Conservation (phyloP, 2,113 vertebrate species). For the Phaethon lepturus region DNA sequence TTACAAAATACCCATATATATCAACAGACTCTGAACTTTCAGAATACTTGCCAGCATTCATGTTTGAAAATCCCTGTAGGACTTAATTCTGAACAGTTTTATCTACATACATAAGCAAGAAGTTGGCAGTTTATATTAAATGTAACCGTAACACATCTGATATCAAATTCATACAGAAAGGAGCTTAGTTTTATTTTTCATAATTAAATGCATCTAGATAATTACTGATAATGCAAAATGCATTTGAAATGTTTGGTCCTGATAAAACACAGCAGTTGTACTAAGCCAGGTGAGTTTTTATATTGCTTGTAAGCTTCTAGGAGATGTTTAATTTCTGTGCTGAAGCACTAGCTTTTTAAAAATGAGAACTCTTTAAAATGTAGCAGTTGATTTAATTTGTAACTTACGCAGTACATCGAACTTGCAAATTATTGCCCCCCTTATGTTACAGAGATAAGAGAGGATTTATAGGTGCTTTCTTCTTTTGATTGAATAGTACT, state of each 20-base stretch:
- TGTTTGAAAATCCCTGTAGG: background rate
- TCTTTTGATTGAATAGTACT: background rate
- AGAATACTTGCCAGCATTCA: background rate
- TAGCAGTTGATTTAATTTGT: constrained; percentile 34
- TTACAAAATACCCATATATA: background rate
- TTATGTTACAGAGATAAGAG: background rate
- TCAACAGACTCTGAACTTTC: background rate
- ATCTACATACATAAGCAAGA: background rate
- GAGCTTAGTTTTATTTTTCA: background rate
- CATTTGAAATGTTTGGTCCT: background rate
- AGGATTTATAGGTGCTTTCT: background rate
- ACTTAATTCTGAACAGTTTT: background rate
- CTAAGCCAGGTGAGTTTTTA: background rate
- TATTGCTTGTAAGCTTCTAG: background rate
- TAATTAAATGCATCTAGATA: background rate
- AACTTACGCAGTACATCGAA: background rate
- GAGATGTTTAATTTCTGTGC: background rate
- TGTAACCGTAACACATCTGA: background rate
- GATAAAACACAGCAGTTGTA: background rate
- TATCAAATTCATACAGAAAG: background rate
- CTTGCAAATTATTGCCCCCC: background rate
- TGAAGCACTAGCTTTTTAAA: background rate
- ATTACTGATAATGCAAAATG: background rate
- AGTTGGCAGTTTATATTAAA: background rate
- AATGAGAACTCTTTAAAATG: background rate